Evolutionary conservation across 2,888 invertebrate species (phyloP).

Genomic region (Candidula unifasciata): DNA sequence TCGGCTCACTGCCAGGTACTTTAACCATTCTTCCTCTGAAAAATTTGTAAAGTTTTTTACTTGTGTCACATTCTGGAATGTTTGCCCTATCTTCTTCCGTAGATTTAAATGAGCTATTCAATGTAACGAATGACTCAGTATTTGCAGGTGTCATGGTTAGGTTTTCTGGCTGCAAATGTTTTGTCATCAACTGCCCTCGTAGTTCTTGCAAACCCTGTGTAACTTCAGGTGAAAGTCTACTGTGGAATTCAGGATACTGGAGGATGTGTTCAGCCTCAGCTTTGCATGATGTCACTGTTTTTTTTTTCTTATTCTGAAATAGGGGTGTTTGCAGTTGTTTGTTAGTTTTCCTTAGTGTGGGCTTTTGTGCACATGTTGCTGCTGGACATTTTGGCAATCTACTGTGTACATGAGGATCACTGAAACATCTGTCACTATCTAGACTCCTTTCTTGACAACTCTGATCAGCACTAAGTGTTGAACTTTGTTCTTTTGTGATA

Average conservation of each 20-base stretch:
- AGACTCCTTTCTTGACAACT: background rate
- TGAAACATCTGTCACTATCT: background rate
- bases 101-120: too few species aligned
- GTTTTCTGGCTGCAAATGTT: too few species aligned
- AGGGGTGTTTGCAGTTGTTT: background rate
- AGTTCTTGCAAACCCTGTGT: too few species aligned
- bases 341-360: background rate
- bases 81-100: background rate
- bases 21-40: too few species aligned
- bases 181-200: too few species aligned
- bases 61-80: background rate
- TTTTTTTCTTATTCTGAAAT: background rate
- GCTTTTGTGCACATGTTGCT: background rate
- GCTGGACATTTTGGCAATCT: background rate
- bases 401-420: background rate
- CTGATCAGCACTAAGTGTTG: background rate
- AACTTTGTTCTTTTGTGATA: background rate
- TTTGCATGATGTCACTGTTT: too few species aligned
- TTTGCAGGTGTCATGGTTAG: too few species aligned
- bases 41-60: too few species aligned
- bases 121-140: too few species aligned
- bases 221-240: background rate
- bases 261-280: background rate
- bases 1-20: too few species aligned
- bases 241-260: background rate